Evolutionary conservation across 2,797 vertebrate genomes (phyloP).

Genomic region (Onychomys arenicola): DNA sequence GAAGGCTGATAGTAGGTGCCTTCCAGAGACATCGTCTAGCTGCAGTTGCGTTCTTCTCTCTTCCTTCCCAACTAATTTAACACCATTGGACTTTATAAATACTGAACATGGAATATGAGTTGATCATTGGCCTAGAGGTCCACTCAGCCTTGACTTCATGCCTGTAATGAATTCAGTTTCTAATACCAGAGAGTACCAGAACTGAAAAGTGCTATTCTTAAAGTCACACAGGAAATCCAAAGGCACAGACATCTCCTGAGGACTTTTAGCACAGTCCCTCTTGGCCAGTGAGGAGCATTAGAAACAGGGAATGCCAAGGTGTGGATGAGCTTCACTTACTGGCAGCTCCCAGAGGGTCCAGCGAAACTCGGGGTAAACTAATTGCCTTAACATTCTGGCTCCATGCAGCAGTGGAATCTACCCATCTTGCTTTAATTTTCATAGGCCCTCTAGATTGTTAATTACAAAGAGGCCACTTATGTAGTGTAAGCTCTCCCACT

Average conservation of each 20-base stretch:
- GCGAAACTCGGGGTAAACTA: conserved; percentile 48
- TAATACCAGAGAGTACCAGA: conserved; percentile 76
- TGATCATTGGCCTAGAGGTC: conserved; percentile 80
- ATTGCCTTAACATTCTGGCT: conserved; percentile 66
- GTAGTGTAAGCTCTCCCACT: conserved; percentile 67
- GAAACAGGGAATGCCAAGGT: conserved; percentile 39
- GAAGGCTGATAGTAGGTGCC: conserved; percentile 54
- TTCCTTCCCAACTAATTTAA: conserved; percentile 80
- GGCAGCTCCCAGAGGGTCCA: neutral
- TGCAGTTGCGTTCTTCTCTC: conserved; percentile 75
- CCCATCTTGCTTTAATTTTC: conserved; percentile 77
- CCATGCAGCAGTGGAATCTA: conserved; percentile 58
- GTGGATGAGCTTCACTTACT: conserved; percentile 21
- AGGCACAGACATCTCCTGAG: neutral
- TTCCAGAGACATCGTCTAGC: conserved; percentile 75
- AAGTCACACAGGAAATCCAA: conserved; percentile 18
- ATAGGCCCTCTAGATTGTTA: conserved; percentile 71
- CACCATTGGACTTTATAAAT: conserved; percentile 82
- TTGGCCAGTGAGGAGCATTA: neutral
- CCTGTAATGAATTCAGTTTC: conserved; percentile 79
- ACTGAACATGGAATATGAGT: conserved; percentile 42
- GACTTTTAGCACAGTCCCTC: conserved; percentile 41
- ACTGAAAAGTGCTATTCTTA: neutral
- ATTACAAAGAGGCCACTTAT: conserved; percentile 75
- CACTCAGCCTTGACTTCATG: conserved; percentile 82